Conservation (phyloP, 2,888 invertebrate species). For the Rhogogaster chlorosoma region DNA sequence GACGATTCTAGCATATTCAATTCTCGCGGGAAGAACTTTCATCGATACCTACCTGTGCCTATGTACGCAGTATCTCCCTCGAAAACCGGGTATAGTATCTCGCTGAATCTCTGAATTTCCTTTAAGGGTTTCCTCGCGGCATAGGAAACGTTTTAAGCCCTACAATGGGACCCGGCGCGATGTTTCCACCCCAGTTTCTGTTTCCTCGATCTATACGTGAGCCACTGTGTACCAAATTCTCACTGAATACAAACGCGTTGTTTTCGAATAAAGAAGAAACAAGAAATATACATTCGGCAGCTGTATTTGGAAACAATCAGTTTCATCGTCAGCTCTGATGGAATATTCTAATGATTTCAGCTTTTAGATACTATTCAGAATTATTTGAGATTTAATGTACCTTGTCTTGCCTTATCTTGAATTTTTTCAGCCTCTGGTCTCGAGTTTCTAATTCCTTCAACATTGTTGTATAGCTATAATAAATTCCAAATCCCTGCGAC, state of each 20-base stretch:
- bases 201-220: constrained; percentile 12
- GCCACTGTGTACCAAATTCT: background rate
- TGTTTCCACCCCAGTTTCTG: background rate
- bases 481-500: background rate
- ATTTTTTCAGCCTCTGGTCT: background rate
- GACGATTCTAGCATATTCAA: constrained; percentile 2
- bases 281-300: background rate
- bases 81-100: background rate
- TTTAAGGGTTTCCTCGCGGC: constrained; percentile 25
- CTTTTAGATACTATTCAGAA: too few relatives aligned
- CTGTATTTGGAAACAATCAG: too few relatives aligned
- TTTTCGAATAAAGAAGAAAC: background rate
- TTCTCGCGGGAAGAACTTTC: background rate
- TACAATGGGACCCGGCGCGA: background rate
- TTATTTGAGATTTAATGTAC: too few relatives aligned
- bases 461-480: background rate
- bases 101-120: constrained; percentile 3
- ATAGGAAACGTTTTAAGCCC: constrained; percentile 34
- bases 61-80: too few relatives aligned
- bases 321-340: too few relatives aligned
- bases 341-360: too few relatives aligned
- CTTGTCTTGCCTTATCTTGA: too few relatives aligned
- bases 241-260: background rate
- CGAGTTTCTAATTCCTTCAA: background rate
- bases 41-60: background rate